A percentile compares a stretch with the other conserved stretches of the same genome.
phyloP scores from a whole-genome alignment of 2,113 vertebrate species.

The Aspidoscelis tigris region DNA sequence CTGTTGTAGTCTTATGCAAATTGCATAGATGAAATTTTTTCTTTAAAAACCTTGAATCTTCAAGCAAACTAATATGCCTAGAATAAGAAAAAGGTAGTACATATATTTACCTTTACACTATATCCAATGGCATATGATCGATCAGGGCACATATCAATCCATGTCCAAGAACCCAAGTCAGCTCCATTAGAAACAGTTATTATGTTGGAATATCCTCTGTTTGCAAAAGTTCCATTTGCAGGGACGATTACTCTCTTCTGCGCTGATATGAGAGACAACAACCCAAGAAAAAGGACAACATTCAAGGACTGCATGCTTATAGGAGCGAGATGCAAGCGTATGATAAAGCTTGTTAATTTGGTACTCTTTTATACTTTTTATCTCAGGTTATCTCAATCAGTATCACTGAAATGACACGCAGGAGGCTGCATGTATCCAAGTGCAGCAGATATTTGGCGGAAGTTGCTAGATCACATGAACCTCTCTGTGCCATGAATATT shows the following conservation, averaged over 20 bases:
- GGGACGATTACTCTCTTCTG: conserved; percentile 50
- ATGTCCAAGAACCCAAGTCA: conserved; percentile 67
- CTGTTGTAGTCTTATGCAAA: too few relatives aligned
- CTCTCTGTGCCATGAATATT: too few relatives aligned
- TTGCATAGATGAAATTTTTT: too few relatives aligned
- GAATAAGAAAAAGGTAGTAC: neutral
- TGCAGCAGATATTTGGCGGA: too few relatives aligned
- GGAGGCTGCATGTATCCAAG: neutral
- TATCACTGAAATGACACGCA: conserved; percentile 19
- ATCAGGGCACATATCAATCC: conserved; percentile 75
- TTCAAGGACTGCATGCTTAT: conserved; percentile 6
- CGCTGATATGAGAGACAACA: conserved; percentile 31
- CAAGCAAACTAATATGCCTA: neutral
- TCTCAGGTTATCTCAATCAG: conserved; percentile 37
- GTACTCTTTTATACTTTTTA: conserved; percentile 19
- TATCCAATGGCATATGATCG: conserved; percentile 72
- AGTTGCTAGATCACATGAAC: too few relatives aligned
- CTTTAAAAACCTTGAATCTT: too few relatives aligned
- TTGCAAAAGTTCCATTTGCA: conserved; percentile 59
- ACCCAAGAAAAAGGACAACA: conserved; percentile 56
- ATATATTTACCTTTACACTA: conserved; percentile 70
- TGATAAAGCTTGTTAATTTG: conserved; percentile 18
- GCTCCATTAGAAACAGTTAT: conserved; percentile 62
- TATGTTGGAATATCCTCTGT: conserved; percentile 53
- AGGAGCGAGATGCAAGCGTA: conserved; percentile 10